phyloP scores from a whole-genome alignment of 2,797 vertebrate genomes.

The Gouania willdenowi region DNA sequence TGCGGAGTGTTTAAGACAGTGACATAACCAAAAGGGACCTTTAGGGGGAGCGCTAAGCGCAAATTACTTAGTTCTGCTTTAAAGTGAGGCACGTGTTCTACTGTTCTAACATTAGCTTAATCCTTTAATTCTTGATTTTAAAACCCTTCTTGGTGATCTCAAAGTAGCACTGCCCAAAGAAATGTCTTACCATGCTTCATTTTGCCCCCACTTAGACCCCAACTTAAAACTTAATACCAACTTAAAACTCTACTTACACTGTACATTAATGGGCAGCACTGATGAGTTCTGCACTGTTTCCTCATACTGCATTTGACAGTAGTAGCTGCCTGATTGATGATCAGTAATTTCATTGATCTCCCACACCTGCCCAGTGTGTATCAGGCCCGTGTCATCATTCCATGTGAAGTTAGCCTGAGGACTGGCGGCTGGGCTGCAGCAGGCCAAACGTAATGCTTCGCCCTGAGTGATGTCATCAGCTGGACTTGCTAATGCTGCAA shows the following conservation, averaged over 20 bases:
- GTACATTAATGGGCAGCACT: slow-evolving; percentile 28
- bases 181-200: no score
- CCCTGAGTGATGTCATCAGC: slow-evolving; percentile 32
- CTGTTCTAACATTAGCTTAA: no score
- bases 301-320: slow-evolving; percentile 44
- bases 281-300: slow-evolving; percentile 32
- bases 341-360: slow-evolving; percentile 14
- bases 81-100: no score
- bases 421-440: slow-evolving; percentile 29
- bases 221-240: background rate
- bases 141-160: no score
- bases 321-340: slow-evolving; percentile 44
- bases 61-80: no score
- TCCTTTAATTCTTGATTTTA: no score
- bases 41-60: no score
- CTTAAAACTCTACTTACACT: slow-evolving; percentile 43
- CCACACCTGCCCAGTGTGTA: slow-evolving; percentile 34
- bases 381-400: slow-evolving; percentile 25
- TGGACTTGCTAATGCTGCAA: slow-evolving; percentile 24
- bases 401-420: slow-evolving; percentile 25
- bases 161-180: no score
- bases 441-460: slow-evolving; percentile 34
- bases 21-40: no score
- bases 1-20: no score
- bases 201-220: no score